phyloP scores from a whole-genome alignment of 2,113 vertebrate species.

The Myotis lucifugus region DNA sequence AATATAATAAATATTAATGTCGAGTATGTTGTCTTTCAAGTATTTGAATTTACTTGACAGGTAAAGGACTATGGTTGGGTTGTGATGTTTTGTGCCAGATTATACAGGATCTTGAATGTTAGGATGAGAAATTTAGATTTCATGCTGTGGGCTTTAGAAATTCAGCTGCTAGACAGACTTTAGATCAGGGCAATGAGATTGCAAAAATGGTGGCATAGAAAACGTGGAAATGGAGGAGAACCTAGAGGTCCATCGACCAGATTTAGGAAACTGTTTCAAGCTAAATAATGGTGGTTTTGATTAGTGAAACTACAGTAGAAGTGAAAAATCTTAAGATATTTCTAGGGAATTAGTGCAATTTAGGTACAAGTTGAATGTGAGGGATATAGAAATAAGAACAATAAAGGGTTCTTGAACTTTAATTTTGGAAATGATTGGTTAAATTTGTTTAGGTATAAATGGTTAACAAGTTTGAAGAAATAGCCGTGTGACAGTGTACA shows the following conservation, averaged over 20 bases:
- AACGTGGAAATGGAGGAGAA: not conserved
- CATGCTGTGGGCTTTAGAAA: not conserved
- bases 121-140: constrained; percentile 40
- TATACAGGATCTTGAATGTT: not conserved
- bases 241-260: not conserved
- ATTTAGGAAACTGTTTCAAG: not conserved
- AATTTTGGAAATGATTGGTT: constrained; percentile 34
- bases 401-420: not conserved
- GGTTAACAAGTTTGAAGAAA: constrained; percentile 23
- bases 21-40: not conserved
- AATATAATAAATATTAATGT: not conserved
- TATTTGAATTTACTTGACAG: constrained; percentile 22
- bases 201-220: not conserved
- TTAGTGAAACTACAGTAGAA: not conserved
- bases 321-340: not conserved
- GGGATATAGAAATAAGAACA: not conserved
- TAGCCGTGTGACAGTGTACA: not conserved
- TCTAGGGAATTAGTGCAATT: not conserved
- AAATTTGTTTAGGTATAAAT: constrained; percentile 10
- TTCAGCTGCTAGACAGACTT: not conserved
- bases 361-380: not conserved
- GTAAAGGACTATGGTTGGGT: not conserved
- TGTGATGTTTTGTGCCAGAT: not conserved
- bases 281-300: not conserved
- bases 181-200: not conserved